These are phyloP conservation scores for Pachycephus smyrnensis DNA, from an alignment of 2,888 invertebrate genomes.

Conservation along the genomic window DNA sequence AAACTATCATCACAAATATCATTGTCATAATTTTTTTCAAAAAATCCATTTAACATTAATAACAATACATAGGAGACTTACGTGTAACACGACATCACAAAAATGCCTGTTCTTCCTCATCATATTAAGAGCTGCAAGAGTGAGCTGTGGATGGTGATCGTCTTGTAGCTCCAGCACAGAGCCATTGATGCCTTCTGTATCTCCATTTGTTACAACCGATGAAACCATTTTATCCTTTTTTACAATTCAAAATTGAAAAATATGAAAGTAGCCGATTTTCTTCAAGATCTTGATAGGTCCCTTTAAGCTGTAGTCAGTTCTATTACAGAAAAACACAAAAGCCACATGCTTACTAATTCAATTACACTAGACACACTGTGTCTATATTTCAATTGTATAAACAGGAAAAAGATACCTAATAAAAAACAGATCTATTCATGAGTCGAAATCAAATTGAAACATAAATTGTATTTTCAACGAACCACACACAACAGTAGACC, in stretches of 20 bases:
- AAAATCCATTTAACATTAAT: not conserved
- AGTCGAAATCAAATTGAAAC: not conserved
- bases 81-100: conserved; percentile 87
- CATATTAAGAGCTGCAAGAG: conserved; percentile 78
- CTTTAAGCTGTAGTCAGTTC: not conserved
- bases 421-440: not conserved
- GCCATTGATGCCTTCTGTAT: conserved; percentile 37
- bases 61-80: conserved; percentile 64
- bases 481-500: not conserved
- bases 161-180: conserved; percentile 44
- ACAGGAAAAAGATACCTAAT: not conserved
- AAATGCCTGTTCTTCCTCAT: conserved; percentile 87
- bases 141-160: conserved; percentile 51
- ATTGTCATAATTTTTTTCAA: not conserved
- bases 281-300: not conserved
- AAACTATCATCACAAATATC: not conserved
- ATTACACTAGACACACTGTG: too few relatives aligned
- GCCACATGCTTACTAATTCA: not conserved
- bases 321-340: not conserved
- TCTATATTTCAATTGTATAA: not conserved
- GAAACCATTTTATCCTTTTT: conserved; percentile 39
- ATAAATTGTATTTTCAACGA: not conserved
- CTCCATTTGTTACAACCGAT: conserved; percentile 36
- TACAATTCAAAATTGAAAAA: not conserved
- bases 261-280: not conserved